These are phyloP conservation scores for Physella acuta DNA, from an alignment of 1,140 invertebrate species.

Conservation along the genomic window DNA sequence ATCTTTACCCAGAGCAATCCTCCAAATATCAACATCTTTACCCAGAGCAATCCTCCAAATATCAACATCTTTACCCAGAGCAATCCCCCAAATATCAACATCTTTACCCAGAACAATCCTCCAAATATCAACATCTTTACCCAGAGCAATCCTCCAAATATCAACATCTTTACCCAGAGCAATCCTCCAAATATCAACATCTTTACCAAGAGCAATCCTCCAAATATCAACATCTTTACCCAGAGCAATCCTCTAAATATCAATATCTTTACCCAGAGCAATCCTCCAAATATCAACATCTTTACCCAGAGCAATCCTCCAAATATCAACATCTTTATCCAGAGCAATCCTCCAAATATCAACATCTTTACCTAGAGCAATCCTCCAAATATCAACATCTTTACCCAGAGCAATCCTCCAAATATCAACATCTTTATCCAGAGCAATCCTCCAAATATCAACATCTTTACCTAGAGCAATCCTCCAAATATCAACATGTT, in stretches of 20 bases:
- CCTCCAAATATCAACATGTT: too few relatives aligned
- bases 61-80: constrained; percentile 58
- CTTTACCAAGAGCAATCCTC: constrained; percentile 59
- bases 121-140: too few relatives aligned
- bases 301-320: constrained; percentile 60
- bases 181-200: too few relatives aligned
- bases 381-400: too few relatives aligned
- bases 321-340: too few relatives aligned
- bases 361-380: constrained; percentile 58
- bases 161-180: constrained; percentile 58
- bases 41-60: constrained; percentile 61
- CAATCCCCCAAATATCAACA: too few relatives aligned
- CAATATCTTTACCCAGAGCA: constrained; percentile 57
- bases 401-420: constrained; percentile 61
- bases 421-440: too few relatives aligned
- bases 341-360: constrained; percentile 61
- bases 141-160: constrained; percentile 61
- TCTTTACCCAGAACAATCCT: constrained; percentile 60
- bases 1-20: constrained; percentile 60
- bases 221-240: too few relatives aligned
- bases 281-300: too few relatives aligned
- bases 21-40: too few relatives aligned
- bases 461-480: constrained; percentile 59
- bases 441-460: constrained; percentile 60
- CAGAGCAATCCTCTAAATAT: constrained; percentile 60